phyloP scores from a whole-genome alignment of 2,113 vertebrate genomes.

The Lepus timidus region DNA sequence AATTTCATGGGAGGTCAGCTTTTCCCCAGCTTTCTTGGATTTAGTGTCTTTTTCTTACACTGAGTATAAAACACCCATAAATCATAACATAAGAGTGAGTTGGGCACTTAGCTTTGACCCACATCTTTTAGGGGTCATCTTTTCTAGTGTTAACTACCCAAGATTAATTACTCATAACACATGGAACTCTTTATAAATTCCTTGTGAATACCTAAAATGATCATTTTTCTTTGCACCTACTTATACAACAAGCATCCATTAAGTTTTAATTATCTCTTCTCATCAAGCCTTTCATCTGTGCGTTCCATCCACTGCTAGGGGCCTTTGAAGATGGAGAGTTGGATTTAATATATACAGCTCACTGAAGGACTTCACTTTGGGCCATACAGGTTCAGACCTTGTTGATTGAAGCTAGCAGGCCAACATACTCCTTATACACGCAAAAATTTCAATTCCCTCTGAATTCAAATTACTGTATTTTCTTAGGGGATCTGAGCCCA shows the following conservation, averaged over 20 bases:
- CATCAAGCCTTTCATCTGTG: slow-evolving; percentile 72
- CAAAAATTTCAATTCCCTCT: slow-evolving; percentile 49
- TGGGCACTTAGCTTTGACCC: slow-evolving; percentile 66
- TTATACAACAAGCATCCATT: slow-evolving; percentile 71
- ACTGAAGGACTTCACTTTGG: slow-evolving; percentile 65
- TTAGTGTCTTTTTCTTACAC: slow-evolving; percentile 45
- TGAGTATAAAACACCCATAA: slow-evolving; percentile 67
- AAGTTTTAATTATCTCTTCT: slow-evolving; percentile 76
- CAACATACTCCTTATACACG: slow-evolving; percentile 16
- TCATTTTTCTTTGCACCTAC: slow-evolving; percentile 75
- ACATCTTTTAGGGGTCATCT: slow-evolving; percentile 44
- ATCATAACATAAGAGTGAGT: slow-evolving; percentile 57
- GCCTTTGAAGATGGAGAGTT: slow-evolving; percentile 71
- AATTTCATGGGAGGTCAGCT: slow-evolving; percentile 55
- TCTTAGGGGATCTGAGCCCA: slow-evolving; percentile 30
- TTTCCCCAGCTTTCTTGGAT: slow-evolving; percentile 51
- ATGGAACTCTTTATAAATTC: slow-evolving; percentile 59
- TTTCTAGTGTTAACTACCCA: slow-evolving; percentile 31
- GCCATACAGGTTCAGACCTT: slow-evolving; percentile 68
- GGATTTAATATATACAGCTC: slow-evolving; percentile 60
- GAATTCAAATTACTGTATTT: slow-evolving; percentile 47
- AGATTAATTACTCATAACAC: slow-evolving; percentile 59
- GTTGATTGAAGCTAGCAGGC: slow-evolving; percentile 57
- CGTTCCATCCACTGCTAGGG: slow-evolving; percentile 60
- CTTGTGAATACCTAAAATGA: slow-evolving; percentile 68